These are phyloP conservation scores for Amphipyra tragopoginis DNA, from an alignment of 2,888 invertebrate species.

Conservation along the genomic window DNA sequence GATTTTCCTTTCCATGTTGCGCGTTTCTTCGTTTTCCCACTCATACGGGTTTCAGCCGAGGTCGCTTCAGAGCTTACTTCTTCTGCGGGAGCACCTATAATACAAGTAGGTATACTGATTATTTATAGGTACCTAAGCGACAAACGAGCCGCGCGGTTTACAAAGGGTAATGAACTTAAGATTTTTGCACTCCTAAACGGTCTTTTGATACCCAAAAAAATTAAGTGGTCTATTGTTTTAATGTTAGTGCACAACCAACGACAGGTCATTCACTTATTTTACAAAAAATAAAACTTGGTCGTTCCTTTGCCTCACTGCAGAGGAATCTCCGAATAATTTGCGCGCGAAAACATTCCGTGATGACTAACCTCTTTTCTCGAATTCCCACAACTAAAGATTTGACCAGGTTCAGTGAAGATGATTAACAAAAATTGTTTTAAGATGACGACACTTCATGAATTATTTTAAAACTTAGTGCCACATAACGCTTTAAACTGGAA, in stretches of 20 bases:
- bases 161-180: conserved; percentile 55
- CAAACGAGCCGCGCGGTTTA: conserved; percentile 14
- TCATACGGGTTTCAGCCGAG: conserved; percentile 70
- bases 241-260: conserved; percentile 35
- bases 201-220: conserved; percentile 36
- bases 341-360: not conserved
- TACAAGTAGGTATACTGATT: conserved; percentile 19
- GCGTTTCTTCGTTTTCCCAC: conserved; percentile 88
- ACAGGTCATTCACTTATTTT: conserved; percentile 49
- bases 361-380: conserved; percentile 14
- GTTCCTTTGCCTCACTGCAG: conserved; percentile 4
- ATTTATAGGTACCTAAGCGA: conserved; percentile 22
- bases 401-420: conserved; percentile 7
- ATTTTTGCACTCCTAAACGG: conserved; percentile 47
- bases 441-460: conserved; percentile 29
- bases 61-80: conserved; percentile 75
- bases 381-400: conserved; percentile 4
- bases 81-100: conserved; percentile 76
- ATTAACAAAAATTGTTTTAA: conserved; percentile 18
- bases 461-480: conserved; percentile 23
- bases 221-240: conserved; percentile 41
- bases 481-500: conserved; percentile 43
- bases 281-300: conserved; percentile 5
- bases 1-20: conserved; percentile 86
- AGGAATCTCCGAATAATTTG: not conserved